Evolutionary conservation across 2,797 vertebrate genomes (phyloP), one percentile per base, ranked within the genome.

Genomic region (Allobates femoralis): DNA sequence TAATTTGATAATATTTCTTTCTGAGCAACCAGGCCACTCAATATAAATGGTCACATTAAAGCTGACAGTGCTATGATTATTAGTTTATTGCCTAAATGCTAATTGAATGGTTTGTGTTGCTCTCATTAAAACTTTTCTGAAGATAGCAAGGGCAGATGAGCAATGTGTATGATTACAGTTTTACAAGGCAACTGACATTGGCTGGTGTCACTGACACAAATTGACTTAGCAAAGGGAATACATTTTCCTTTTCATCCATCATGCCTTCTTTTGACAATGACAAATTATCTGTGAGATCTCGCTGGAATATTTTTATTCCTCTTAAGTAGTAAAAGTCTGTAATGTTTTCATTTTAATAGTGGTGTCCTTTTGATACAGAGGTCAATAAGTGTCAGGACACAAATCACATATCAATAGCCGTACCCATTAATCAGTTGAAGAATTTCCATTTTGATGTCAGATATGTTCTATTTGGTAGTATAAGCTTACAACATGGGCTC

Each of bases 241-340:
- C 66, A 75, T 87, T 79, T 84, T 51, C 8, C 81, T 74, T 87
- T 87, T 84, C 86, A 87, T 87, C 82, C 81, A 87, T 87, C 86
- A 87, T 87, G 76, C 56, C 77, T 79, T 19, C 46, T 32, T 84
- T 60, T 87, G 82, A 84, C 86, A 87, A 84, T 80, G 86, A 87
- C 46, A 87, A 80, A 87, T 87, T 87, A 81, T 87, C 82, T 37
- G 14, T 66, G 46, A 84, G 58, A 87, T 84, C 86, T 84, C 86
- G 55, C 77, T 84, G 86, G 81, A 84, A 84, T 80, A 80, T 75
- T 87, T 87, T 87, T 87, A 87, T 87, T 84, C 67, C 82, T 87
- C 86, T 75, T 87, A 84, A 80, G 86, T 80, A 84, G 82, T 87
- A 84, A 87, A 87, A 74, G 64, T 79, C 66, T 74, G 53, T 34